Percentiles rank a stretch among this genome's conserved stretches.
These are phyloP conservation scores for Belonocnema kinseyi DNA, from an alignment of 1,140 invertebrate species.

Conservation along the genomic window DNA sequence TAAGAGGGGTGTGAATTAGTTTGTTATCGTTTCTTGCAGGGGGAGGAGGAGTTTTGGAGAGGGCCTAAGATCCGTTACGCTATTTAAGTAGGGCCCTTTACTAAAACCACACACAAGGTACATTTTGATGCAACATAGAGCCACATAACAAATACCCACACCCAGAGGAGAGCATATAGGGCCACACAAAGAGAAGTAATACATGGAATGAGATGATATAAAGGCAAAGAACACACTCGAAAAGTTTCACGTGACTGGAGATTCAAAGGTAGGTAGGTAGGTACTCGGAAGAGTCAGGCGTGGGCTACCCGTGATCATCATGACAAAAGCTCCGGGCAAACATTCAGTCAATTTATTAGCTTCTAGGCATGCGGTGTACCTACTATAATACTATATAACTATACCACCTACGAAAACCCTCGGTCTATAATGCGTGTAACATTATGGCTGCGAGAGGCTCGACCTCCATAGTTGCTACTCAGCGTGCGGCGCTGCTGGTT, in stretches of 20 bases:
- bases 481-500: slow-evolving; percentile 44
- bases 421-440: slow-evolving; percentile 51
- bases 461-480: slow-evolving; percentile 48
- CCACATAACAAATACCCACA: neutral
- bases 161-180: neutral
- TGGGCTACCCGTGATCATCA: slow-evolving; percentile 69
- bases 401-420: slow-evolving; percentile 55
- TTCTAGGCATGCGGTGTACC: slow-evolving; percentile 60
- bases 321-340: slow-evolving; percentile 71
- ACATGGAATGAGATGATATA: slow-evolving; percentile 12
- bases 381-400: slow-evolving; percentile 12
- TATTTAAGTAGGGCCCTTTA: too few relatives aligned
- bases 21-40: too few relatives aligned
- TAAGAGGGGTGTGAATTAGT: too few relatives aligned
- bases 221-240: slow-evolving; percentile 13
- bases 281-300: slow-evolving; percentile 56
- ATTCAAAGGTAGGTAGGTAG: slow-evolving; percentile 49
- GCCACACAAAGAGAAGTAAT: neutral
- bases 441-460: slow-evolving; percentile 48
- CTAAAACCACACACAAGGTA: neutral
- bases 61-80: too few relatives aligned
- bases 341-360: slow-evolving; percentile 73
- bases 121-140: neutral
- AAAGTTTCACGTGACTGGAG: slow-evolving; percentile 37
- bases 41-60: too few relatives aligned